Conservation (phyloP, 2,113 vertebrate species). For the Turdus rufiventris region DNA sequence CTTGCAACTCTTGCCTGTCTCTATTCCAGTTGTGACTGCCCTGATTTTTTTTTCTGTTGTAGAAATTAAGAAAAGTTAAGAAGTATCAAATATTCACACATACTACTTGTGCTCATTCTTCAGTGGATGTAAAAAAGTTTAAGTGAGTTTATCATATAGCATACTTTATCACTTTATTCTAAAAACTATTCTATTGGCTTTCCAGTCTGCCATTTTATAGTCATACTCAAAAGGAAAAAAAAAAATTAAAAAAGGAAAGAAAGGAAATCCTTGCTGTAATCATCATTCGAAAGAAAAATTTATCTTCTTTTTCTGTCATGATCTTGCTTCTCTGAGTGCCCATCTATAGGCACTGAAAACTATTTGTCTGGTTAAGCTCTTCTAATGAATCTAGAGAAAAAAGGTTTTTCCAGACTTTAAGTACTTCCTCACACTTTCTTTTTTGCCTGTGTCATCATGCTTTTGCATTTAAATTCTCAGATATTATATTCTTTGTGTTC, state of each 20-base stretch:
- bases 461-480: not conserved
- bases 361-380: not conserved
- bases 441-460: not conserved
- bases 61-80: not conserved
- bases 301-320: not conserved
- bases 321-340: not conserved
- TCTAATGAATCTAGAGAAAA: not conserved
- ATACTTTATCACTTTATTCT: not conserved
- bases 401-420: not conserved
- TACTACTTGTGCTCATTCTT: not conserved
- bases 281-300: not conserved
- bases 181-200: not conserved
- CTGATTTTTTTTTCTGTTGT: not conserved
- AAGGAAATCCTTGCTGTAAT: not conserved
- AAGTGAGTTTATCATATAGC: not conserved
- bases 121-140: not conserved
- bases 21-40: not conserved
- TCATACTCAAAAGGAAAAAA: not conserved
- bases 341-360: not conserved
- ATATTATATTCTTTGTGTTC: not conserved
- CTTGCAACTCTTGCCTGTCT: not conserved
- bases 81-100: not conserved
- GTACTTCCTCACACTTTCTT: not conserved
- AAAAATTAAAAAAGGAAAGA: not conserved
- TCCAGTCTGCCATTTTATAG: not conserved